A percentile compares a stretch with the other conserved stretches of the same genome.
Evolutionary conservation across 2,113 vertebrate genomes (phyloP).

Genomic region (Nibea coibor): DNA sequence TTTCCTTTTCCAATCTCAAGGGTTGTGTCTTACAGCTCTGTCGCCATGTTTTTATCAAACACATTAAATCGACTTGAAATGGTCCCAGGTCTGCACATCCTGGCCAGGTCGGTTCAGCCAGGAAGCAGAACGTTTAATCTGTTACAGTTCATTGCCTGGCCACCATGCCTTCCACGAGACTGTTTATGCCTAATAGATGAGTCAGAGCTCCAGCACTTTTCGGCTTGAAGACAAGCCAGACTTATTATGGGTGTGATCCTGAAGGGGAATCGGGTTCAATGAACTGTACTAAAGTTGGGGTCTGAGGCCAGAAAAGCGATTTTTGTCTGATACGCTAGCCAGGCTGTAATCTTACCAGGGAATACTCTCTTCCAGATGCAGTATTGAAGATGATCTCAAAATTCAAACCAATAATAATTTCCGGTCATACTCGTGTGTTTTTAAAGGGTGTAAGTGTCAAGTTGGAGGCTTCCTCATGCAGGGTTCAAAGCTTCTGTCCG

Average conservation of each 20-base stretch:
- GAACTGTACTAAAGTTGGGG: slow-evolving; percentile 35
- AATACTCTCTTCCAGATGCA: background rate
- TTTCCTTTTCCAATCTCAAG: background rate
- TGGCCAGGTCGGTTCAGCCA: slow-evolving; percentile 26
- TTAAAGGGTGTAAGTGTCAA: background rate
- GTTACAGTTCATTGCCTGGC: slow-evolving; percentile 53
- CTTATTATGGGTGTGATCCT: slow-evolving; percentile 49
- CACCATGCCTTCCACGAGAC: slow-evolving; percentile 37
- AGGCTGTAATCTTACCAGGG: background rate
- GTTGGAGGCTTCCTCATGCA: slow-evolving; percentile 24
- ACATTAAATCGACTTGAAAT: background rate
- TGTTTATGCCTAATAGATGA: slow-evolving; percentile 53
- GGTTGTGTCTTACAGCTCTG: background rate
- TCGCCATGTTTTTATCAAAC: background rate
- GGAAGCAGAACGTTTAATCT: slow-evolving; percentile 41
- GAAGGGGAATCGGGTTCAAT: slow-evolving; percentile 49
- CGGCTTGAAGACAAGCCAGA: slow-evolving; percentile 61
- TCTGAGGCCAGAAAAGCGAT: slow-evolving; percentile 23
- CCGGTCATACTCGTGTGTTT: background rate
- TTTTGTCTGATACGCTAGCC: slow-evolving; percentile 3
- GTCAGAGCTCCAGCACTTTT: slow-evolving; percentile 50
- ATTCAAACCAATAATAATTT: background rate
- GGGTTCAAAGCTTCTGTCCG: slow-evolving; percentile 42
- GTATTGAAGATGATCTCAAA: background rate
- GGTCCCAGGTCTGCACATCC: slow-evolving; percentile 24